A percentile compares a stretch with the other conserved stretches of the same genome.
Evolutionary conservation across 2,888 invertebrate species (phyloP).

Genomic region (Trichacis sp.): DNA sequence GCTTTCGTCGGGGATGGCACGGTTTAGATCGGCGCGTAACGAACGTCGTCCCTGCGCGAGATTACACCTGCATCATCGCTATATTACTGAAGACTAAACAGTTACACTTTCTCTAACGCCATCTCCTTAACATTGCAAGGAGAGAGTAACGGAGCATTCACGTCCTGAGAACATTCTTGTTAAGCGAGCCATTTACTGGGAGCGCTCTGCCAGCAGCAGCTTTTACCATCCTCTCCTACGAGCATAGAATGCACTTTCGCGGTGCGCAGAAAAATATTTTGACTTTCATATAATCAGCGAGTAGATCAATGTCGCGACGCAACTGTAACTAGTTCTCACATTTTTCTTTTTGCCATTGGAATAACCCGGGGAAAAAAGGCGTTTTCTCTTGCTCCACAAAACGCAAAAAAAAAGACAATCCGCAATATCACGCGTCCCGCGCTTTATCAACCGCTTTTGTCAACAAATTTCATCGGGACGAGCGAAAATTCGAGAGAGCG

Average conservation of each 20-base stretch:
- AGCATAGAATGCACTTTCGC: conserved; percentile 21
- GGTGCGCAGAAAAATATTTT: conserved; percentile 30
- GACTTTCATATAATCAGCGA: conserved; percentile 26
- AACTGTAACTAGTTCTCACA: neutral
- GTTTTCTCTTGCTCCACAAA: too few relatives aligned
- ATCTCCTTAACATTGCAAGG: conserved; percentile 41
- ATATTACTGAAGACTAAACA: conserved; percentile 60
- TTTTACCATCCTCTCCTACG: conserved; percentile 32
- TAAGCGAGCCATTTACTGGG: conserved; percentile 42
- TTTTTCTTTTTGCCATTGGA: neutral
- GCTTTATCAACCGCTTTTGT: neutral
- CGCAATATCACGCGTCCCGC: too few relatives aligned
- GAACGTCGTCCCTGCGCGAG: conserved; percentile 24
- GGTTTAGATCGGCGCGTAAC: conserved; percentile 12
- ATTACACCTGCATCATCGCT: conserved; percentile 65
- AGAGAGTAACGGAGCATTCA: conserved; percentile 46
- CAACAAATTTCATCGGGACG: neutral
- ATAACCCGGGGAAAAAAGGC: too few relatives aligned
- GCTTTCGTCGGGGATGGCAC: neutral
- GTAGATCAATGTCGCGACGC: conserved; percentile 27
- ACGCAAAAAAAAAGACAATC: too few relatives aligned
- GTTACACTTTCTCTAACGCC: conserved; percentile 63
- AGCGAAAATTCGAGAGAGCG: neutral
- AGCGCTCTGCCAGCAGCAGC: conserved; percentile 11
- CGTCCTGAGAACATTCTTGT: conserved; percentile 48